Evolutionary conservation across 2,113 vertebrate genomes (phyloP), one percentile per base, ranked within the genome.

Genomic region (Ictidomys tridecemlineatus): DNA sequence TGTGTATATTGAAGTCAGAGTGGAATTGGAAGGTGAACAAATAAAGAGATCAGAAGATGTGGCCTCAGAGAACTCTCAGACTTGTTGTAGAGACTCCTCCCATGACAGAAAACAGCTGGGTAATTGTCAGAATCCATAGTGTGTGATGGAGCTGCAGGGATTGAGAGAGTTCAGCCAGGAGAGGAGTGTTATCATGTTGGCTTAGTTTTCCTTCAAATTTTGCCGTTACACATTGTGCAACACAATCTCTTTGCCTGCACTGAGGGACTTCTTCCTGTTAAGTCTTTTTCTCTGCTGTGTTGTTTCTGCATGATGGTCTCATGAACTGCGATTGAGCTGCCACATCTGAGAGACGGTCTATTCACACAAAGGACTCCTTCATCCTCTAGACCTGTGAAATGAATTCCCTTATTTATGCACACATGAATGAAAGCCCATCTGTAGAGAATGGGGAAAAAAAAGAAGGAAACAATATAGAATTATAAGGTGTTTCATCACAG

Each of bases 331-430:
- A 0, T 8, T n/a, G 76, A 73, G 53, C 39, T 26, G 83, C 17
- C 32, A n/a, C 65, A 13, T 89, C 34, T 8, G 20, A 51, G 61
- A 53, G 73, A 13, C 82, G 42, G 82, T 63, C 20, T 3, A 2
- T n/a, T 39, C 92, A 51, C 87, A 89, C 92, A 94, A 91, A 94
- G 93, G 69, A 34, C 73, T 82, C 92, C 95, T 97, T 89, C 74
- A 92, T 95, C 70, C 93, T 74, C 17, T 9, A n/a, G 65, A 85
- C 84, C 95, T 79, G 42, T 4, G 78, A 78, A 70, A 39, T 45
- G 69, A 58, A 77, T 67, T 79, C 56, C 76, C 74, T 89, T 51
- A 70, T 93, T 88, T 74, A 34, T 69, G 34, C 22, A 26, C 76
- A 70, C 17, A 30, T 69, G 48, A 34, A 95, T 79, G 80, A 70